Conservation (phyloP, 64 coral and sea anemone genomes). For the Cladopsammia gracilis region DNA sequence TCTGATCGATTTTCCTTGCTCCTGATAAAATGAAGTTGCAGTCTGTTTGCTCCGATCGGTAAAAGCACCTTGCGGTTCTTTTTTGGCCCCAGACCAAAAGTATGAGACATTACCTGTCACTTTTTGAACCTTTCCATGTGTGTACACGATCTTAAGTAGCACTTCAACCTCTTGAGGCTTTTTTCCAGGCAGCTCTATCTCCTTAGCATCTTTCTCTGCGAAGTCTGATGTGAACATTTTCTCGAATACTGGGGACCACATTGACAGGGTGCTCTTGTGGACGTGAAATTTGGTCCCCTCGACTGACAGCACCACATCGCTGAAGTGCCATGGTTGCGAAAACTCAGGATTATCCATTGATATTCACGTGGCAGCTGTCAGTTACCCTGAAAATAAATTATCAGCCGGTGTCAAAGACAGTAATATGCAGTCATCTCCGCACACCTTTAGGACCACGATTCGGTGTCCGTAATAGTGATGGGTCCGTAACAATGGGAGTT, state of each 20-base stretch:
- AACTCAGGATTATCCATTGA: slow-evolving; percentile 45
- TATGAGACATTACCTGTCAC: slow-evolving; percentile 9
- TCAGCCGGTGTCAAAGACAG: too few relatives aligned
- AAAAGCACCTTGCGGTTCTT: too few relatives aligned
- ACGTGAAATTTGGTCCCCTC: slow-evolving; percentile 69
- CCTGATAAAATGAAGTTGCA: too few relatives aligned
- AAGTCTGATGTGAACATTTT: slow-evolving; percentile 77
- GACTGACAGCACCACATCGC: slow-evolving; percentile 61
- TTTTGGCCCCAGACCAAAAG: too few relatives aligned
- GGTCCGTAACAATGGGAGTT: too few relatives aligned
- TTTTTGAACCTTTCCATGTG: background rate
- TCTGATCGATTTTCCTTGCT: too few relatives aligned
- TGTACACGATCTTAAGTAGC: slow-evolving; percentile 48
- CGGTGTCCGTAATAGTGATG: too few relatives aligned
- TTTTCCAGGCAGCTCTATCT: slow-evolving; percentile 70
- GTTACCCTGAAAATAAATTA: background rate
- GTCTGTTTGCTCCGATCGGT: too few relatives aligned
- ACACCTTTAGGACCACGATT: too few relatives aligned
- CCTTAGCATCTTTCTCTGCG: slow-evolving; percentile 52
- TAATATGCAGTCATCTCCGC: too few relatives aligned
- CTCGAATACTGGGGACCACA: slow-evolving; percentile 80
- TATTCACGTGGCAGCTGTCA: background rate
- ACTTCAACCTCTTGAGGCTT: slow-evolving; percentile 40
- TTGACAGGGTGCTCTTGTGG: slow-evolving; percentile 69
- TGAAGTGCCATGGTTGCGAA: slow-evolving; percentile 74